A percentile compares a stretch with the other conserved stretches of the same genome.
phyloP scores from a whole-genome alignment of 2,888 invertebrate species.

The Ormyrus labotus region DNA sequence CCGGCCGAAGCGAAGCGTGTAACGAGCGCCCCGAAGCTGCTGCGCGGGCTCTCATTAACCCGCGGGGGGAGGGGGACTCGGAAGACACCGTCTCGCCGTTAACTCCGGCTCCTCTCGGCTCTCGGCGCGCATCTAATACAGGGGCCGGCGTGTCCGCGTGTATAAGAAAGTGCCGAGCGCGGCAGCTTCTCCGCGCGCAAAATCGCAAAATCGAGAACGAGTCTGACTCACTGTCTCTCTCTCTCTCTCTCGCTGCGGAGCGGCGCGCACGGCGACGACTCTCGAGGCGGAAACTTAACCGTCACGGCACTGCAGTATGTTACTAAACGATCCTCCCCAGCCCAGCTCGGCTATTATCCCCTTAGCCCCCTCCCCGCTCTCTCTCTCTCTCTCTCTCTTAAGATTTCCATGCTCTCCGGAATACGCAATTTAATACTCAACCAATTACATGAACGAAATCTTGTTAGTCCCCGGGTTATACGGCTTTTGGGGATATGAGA shows the following conservation, averaged over 20 bases:
- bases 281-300: slow-evolving; percentile 36
- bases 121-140: slow-evolving; percentile 9
- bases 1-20: background rate
- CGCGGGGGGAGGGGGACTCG: no score
- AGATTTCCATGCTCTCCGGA: slow-evolving; percentile 62
- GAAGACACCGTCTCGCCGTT: slow-evolving; percentile 31
- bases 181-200: background rate
- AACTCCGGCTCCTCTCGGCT: slow-evolving; percentile 17
- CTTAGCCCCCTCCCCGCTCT: slow-evolving; percentile 52
- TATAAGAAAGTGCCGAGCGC: slow-evolving; percentile 36
- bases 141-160: background rate
- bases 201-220: slow-evolving; percentile 40
- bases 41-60: slow-evolving; percentile 30
- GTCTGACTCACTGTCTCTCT: background rate
- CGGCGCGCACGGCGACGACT: background rate
- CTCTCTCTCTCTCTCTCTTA: slow-evolving; percentile 61
- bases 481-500: slow-evolving; percentile 65
- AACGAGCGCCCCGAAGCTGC: slow-evolving; percentile 4
- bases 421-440: slow-evolving; percentile 76
- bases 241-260: background rate
- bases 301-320: slow-evolving; percentile 71
- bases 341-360: slow-evolving; percentile 69
- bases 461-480: slow-evolving; percentile 75
- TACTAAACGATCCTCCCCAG: slow-evolving; percentile 73
- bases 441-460: slow-evolving; percentile 76